A percentile compares a stretch with the other conserved stretches of the same genome.
Evolutionary conservation across 2,113 vertebrate species (phyloP).

Genomic region (Corydoras sp.): DNA sequence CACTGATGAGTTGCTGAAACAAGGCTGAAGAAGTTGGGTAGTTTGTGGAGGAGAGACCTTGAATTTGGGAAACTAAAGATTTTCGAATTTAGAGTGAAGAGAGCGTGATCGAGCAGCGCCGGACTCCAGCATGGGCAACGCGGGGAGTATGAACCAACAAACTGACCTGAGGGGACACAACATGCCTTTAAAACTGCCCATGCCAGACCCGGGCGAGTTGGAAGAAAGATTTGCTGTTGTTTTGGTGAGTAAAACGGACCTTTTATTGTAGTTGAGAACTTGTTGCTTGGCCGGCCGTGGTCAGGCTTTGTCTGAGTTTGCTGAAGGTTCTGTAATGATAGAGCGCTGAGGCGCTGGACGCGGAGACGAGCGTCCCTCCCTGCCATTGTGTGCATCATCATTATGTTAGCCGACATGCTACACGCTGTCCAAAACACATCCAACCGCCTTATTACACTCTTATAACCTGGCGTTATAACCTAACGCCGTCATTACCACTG

Average conservation of each 20-base stretch:
- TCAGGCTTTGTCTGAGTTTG: too few species aligned
- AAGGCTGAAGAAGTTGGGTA: constrained; percentile 7
- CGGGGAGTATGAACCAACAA: constrained; percentile 90
- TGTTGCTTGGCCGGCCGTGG: too few species aligned
- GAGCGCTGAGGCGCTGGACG: too few species aligned
- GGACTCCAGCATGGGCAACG: constrained; percentile 81
- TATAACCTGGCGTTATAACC: too few species aligned
- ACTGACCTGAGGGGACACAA: constrained; percentile 80
- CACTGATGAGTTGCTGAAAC: constrained; percentile 10
- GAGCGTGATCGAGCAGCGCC: neutral
- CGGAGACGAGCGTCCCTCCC: too few species aligned
- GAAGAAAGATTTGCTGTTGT: constrained; percentile 90
- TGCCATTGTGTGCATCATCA: too few species aligned
- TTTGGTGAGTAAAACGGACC: constrained; percentile 70
- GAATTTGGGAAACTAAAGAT: neutral
- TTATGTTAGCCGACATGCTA: too few species aligned
- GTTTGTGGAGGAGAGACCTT: neutral
- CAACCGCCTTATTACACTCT: too few species aligned
- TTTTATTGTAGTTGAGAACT: too few species aligned
- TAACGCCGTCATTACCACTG: too few species aligned
- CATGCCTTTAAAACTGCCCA: constrained; percentile 86
- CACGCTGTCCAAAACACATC: too few species aligned
- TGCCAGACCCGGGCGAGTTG: constrained; percentile 88
- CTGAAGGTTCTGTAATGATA: too few species aligned
- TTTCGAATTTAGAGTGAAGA: neutral